Base-by-base conservation (phyloP, 2,888 invertebrate species). In the Sinhomidia bicolor region DNA sequence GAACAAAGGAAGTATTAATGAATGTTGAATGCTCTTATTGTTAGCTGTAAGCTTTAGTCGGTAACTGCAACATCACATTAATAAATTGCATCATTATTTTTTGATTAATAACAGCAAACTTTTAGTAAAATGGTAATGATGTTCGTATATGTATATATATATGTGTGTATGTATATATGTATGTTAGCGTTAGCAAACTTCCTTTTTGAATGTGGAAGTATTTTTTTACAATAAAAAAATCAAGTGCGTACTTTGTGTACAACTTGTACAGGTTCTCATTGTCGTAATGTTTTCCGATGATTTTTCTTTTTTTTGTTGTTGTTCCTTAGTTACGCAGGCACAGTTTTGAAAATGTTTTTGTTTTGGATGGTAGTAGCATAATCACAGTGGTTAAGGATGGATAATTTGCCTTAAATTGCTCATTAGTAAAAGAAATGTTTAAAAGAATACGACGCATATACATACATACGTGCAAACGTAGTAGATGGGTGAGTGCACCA, bases 51-150 rank as follows among this genome's bases (percentile, higher is more conserved):
- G 54, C 17, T 23, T 9, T 0, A 20, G 1, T 14, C 4, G 1
- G 12, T 47, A 65, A 41, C 41, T 71, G 71, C 71, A 71, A 9
- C 71, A 71, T 71, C 71, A 71, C 71, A 71, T 17, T 14, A 71
- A 44, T 71, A 71, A 71, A 71, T 71, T 41, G 71, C 71, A 71
- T 71, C 71, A 71, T 71, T 71, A 71, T 10, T 9, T n/a, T n/a
- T n/a, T n/a, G n/a, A 36, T 36, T 36, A 36, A 3, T 36, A 36
- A 3, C 47, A 47, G 10, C n/a, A 54, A 14, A 54, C 1, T 36
- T 3, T 36, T 5, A 36, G 36, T 36, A 36, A 47, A n/a, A 17
- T 54, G 54, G 54, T 54, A 54, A 17, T 36, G 36, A 36, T 7
- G 7, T 36, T 3, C 7, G 36, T 36, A 36, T 36, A n/a, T n/a